These are phyloP conservation scores for Drosophila differens DNA, from an alignment of 2,888 invertebrate species.

Conservation along the genomic window DNA sequence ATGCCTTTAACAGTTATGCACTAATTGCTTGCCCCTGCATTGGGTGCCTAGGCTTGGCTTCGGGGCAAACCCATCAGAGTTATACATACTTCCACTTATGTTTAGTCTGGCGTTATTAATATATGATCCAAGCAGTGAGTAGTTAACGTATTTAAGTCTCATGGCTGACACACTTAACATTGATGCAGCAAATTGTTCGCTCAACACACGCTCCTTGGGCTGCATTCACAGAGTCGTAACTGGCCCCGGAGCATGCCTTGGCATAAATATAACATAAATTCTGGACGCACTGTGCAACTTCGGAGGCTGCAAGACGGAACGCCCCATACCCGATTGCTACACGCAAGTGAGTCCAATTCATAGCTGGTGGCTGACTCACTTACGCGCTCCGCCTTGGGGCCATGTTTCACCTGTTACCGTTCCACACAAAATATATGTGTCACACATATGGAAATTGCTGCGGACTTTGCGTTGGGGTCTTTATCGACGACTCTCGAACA, in stretches of 20 bases:
- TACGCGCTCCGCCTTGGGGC: conserved; percentile 45
- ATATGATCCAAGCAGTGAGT: conserved; percentile 27
- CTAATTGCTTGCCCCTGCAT: conserved; percentile 7
- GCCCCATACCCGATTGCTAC: conserved; percentile 50
- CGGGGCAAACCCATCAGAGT: conserved; percentile 3
- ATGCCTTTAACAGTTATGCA: conserved; percentile 1
- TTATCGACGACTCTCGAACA: conserved; percentile 47
- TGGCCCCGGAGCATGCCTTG: conserved; percentile 61
- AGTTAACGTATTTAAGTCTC: conserved; percentile 24
- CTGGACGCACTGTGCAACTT: conserved; percentile 44
- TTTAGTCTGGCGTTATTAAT: conserved; percentile 5
- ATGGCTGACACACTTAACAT: conserved; percentile 66
- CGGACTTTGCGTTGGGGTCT: conserved; percentile 21
- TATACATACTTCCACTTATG: conserved; percentile 6
- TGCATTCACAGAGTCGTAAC: conserved; percentile 34
- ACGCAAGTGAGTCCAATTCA: conserved; percentile 20
- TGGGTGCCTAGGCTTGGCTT: not conserved
- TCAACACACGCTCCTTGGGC: conserved; percentile 22
- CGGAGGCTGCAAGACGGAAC: conserved; percentile 55
- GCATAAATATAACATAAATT: conserved; percentile 60
- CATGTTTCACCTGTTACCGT: conserved; percentile 67
- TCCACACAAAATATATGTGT: conserved; percentile 52
- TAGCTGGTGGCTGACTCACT: conserved; percentile 31
- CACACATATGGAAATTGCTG: conserved; percentile 51
- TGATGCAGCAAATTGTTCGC: conserved; percentile 39